Percentiles rank a stretch among this genome's conserved stretches.
Conservation (phyloP, 2,113 vertebrate genomes). For the Otus sunia region DNA sequence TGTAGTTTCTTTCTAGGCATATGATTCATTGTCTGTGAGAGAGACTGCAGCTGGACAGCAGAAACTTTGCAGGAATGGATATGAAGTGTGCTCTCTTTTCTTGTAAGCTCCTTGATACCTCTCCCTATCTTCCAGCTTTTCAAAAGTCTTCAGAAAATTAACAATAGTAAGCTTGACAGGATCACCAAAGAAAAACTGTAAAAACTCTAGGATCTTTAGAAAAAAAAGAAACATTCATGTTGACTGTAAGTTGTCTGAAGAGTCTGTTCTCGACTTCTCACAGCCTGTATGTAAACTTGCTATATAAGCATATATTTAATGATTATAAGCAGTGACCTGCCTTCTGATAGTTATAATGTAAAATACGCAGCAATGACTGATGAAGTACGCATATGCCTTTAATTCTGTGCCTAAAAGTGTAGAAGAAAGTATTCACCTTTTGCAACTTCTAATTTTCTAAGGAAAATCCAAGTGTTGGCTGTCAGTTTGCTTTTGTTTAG, state of each 20-base stretch:
- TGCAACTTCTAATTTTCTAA: neutral
- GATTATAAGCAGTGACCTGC: neutral
- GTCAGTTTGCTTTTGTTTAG: neutral
- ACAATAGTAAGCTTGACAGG: neutral
- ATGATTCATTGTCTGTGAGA: constrained; percentile 65
- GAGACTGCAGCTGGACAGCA: constrained; percentile 44
- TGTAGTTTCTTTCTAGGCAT: constrained; percentile 61
- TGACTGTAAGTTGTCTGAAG: neutral
- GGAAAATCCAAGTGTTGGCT: neutral
- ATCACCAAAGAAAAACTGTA: neutral
- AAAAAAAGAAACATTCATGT: neutral
- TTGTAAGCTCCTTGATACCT: neutral
- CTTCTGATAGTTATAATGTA: neutral
- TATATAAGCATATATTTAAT: neutral
- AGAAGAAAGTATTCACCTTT: neutral
- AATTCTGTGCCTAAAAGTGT: neutral
- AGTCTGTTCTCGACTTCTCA: neutral
- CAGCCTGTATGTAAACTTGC: neutral
- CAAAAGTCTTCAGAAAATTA: constrained; percentile 1
- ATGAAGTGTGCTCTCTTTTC: neutral
- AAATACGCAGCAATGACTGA: neutral
- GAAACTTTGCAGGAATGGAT: neutral
- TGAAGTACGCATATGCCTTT: neutral
- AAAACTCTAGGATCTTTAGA: neutral
- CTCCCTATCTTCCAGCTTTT: neutral